Evolutionary conservation across 2,113 vertebrate species (phyloP).

Genomic region (Brachyhypopomus occidentalis): DNA sequence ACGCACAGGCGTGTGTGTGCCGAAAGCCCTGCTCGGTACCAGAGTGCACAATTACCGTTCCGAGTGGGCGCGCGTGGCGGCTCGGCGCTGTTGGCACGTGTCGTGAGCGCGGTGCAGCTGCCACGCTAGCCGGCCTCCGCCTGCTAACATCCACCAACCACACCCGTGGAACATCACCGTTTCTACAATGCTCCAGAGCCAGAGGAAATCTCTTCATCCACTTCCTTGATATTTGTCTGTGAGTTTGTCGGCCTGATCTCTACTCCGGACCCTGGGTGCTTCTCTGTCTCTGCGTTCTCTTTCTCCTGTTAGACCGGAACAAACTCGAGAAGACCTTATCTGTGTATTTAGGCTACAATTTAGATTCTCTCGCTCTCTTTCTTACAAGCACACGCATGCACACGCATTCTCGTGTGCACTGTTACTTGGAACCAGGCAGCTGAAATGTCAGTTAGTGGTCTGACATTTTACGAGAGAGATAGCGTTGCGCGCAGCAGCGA

Average conservation of each 20-base stretch:
- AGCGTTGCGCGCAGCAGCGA: conserved; percentile 59
- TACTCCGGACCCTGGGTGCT: not conserved
- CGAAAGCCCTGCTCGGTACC: conserved; percentile 39
- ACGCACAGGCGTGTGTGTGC: conserved; percentile 43
- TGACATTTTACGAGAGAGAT: conserved; percentile 74
- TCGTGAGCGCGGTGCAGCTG: not conserved
- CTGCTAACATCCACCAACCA: not conserved
- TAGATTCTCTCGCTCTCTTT: conserved; percentile 1
- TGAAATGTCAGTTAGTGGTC: conserved; percentile 70
- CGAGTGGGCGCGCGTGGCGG: conserved; percentile 38
- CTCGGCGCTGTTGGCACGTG: conserved; percentile 24
- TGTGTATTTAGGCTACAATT: no score
- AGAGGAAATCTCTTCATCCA: no score
- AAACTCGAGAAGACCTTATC: no score
- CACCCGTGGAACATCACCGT: no score
- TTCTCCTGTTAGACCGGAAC: no score
- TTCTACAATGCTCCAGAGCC: no score
- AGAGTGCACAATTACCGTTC: conserved; percentile 55
- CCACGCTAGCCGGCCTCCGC: not conserved
- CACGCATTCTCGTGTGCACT: conserved; percentile 29
- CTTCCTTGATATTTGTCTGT: not conserved
- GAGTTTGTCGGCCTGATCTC: not conserved
- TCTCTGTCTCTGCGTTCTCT: no score
- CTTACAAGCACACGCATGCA: not conserved
- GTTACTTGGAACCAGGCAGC: conserved; percentile 45